Conservation (phyloP, 2,113 vertebrate species). For the Corythornis vintsioides region DNA sequence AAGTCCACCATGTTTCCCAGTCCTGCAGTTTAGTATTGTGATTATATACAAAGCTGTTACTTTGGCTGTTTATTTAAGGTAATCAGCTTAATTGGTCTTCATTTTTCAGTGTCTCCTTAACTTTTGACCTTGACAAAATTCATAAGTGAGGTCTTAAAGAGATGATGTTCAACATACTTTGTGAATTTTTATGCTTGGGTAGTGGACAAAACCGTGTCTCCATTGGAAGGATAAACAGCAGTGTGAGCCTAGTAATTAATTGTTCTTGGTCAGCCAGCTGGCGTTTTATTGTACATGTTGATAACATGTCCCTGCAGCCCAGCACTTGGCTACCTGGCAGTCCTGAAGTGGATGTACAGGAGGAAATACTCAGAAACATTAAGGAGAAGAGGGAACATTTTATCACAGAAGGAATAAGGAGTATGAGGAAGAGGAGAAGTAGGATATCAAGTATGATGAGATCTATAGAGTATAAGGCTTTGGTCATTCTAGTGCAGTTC, state of each 20-base stretch:
- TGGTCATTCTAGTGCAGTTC: background rate
- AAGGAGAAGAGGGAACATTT: background rate
- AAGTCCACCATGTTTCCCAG: background rate
- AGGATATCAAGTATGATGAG: background rate
- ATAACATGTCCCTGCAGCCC: background rate
- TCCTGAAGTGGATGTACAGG: background rate
- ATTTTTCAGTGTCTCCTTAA: background rate
- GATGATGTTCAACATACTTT: background rate
- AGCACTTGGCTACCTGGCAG: background rate
- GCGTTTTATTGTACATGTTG: background rate
- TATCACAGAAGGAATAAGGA: background rate
- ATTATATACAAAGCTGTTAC: background rate
- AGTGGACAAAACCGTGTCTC: background rate
- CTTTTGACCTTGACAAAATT: background rate
- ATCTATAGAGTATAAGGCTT: background rate
- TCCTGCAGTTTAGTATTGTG: background rate
- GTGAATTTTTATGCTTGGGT: background rate
- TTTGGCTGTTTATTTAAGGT: background rate
- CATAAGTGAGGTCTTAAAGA: background rate
- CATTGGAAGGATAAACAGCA: background rate
- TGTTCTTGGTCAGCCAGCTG: background rate
- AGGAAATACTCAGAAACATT: background rate
- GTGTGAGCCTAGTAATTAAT: background rate
- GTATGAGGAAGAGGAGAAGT: background rate
- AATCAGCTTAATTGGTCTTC: background rate